Evolutionary conservation across 2,113 vertebrate species (phyloP), one percentile per base, ranked within the genome.

Genomic region (Phocoena sinus): DNA sequence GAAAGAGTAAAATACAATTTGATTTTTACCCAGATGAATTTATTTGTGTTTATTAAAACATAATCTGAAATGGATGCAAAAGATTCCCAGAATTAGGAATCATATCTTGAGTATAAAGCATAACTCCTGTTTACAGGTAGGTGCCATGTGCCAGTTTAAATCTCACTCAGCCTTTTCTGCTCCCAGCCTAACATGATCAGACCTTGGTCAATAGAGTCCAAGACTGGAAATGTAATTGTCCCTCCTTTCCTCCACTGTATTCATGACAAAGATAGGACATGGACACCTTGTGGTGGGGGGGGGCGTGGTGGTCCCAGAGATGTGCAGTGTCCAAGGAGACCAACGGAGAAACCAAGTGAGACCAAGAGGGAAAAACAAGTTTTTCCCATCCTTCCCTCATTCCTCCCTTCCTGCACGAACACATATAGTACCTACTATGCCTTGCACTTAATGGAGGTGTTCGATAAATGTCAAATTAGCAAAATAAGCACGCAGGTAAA

Each of bases 1-100:
- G 26, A 83, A 93, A 86, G 76, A 63, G 31, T 25, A 94, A 95
- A 96, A 82, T 68, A 86, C 85, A 97, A 93, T 91, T 97, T 79
- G 33, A 93, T 86, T 95, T 91, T 94, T 68, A 96, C 28, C 86
- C 58, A 68, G 50, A 94, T 94, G 33, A 89, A 96, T 82, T 67
- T 88, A 93, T 90, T 84, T 87, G 41, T 92, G 31, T 82, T 85
- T 92, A 95, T 89, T 88, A 36, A 50, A 73, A 14, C 38, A 73
- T 82, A 92, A 95, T 70, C 67, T 91, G 41, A 95, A 96, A 77
- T 85, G 12, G 26, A 86, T 70, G 9, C n/a, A 96, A 96, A 95
- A 87, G 10, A 89, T 44, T 74, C 36, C 50, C 68, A 77, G 63
- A 67, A 82, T 93, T 84, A 79, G 85, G 21, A 92, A 71, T 87